Evolutionary conservation across 1,140 invertebrate genomes (phyloP).

Genomic region (Arion vulgaris): DNA sequence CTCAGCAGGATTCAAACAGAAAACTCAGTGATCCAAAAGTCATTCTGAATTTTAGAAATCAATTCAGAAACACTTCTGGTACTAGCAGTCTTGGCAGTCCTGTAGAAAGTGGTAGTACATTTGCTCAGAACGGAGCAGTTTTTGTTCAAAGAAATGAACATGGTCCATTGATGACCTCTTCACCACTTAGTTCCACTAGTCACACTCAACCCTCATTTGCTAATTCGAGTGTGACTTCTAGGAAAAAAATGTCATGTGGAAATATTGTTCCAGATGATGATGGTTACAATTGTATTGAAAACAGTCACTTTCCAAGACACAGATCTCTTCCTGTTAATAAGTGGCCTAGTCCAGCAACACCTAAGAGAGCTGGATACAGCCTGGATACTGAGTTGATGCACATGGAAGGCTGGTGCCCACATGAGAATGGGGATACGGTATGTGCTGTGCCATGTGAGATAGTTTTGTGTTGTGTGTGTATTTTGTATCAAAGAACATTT

Average conservation of each 20-base stretch:
- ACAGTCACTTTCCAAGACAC: neutral
- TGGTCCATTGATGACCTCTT: neutral
- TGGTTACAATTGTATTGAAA: neutral
- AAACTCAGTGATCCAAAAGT: neutral
- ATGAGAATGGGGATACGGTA: constrained; percentile 35
- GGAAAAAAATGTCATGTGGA: neutral
- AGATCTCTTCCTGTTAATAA: neutral
- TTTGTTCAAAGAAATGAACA: neutral
- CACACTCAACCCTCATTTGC: neutral
- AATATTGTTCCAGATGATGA: neutral
- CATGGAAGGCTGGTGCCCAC: constrained; percentile 35
- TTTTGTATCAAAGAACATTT: too few relatives aligned
- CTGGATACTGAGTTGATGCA: neutral
- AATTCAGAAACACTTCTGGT: neutral
- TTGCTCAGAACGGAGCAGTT: neutral
- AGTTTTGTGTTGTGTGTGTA: too few relatives aligned
- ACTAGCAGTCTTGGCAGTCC: neutral
- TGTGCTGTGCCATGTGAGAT: neutral
- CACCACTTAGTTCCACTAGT: neutral
- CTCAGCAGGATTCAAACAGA: neutral
- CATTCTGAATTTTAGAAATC: neutral
- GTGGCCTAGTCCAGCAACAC: neutral
- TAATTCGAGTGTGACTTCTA: neutral
- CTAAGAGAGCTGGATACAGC: neutral
- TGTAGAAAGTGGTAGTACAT: neutral